Evolutionary conservation across 92 coral and sea anemone species (phyloP).

Genomic region (Parazoanthus darwini): DNA sequence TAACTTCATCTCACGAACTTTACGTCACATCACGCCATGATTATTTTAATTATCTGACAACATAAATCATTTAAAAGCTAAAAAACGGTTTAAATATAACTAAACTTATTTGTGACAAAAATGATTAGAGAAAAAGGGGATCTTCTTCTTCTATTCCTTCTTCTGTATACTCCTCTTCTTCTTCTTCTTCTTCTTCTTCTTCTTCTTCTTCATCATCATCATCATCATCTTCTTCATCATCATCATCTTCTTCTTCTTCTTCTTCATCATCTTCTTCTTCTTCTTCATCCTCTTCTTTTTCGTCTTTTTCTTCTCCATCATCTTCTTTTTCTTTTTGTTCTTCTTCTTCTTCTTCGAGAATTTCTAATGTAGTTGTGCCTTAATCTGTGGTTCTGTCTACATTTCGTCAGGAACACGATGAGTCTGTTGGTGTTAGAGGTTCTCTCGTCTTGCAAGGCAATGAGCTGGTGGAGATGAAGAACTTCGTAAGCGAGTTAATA

Average conservation of each 20-base stretch:
- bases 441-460: not conserved
- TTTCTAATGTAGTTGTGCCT: not conserved
- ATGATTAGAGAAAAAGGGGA: no score
- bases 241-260: not conserved
- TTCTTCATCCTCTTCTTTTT: not conserved
- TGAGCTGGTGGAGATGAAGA: conserved; percentile 4
- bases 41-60: no score
- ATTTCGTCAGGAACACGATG: not conserved
- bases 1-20: no score
- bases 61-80: no score
- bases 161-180: not conserved
- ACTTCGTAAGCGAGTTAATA: not conserved
- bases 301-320: not conserved
- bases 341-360: not conserved
- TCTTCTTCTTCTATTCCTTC: not conserved
- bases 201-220: not conserved
- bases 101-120: no score
- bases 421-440: not conserved
- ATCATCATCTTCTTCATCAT: not conserved
- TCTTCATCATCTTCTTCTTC: not conserved
- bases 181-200: not conserved
- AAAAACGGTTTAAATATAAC: no score
- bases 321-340: not conserved
- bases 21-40: no score
- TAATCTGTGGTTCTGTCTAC: no score